These are phyloP conservation scores for Champsocephalus gunnari DNA, from an alignment of 2,797 vertebrate genomes.

Conservation along the genomic window DNA sequence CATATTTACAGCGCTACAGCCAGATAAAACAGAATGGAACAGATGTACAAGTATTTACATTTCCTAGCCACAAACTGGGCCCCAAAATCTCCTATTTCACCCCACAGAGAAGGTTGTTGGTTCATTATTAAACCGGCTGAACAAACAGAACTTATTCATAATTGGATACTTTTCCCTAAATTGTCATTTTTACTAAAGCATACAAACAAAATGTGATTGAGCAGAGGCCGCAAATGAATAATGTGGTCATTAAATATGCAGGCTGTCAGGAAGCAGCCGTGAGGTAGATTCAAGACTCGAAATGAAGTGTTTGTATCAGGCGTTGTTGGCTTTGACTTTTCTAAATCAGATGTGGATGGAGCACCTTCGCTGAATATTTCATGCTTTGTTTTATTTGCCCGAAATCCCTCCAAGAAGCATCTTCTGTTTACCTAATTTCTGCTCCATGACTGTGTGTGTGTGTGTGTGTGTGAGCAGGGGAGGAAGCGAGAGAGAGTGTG, in stretches of 20 bases:
- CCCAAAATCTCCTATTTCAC: not conserved
- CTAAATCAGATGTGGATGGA: slow-evolving; percentile 58
- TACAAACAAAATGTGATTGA: not conserved
- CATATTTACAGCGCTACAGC: slow-evolving; percentile 54
- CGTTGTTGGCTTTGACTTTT: slow-evolving; percentile 38
- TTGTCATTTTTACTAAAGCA: slow-evolving; percentile 7
- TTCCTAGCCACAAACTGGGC: not conserved
- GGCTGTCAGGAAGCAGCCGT: not conserved
- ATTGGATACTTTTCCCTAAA: not conserved
- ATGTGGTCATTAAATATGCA: slow-evolving; percentile 7
- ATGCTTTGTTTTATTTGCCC: slow-evolving; percentile 63
- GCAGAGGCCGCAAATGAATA: not conserved
- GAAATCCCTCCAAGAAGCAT: slow-evolving; percentile 37
- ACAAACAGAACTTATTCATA: not conserved
- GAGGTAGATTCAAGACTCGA: not conserved
- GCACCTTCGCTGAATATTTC: slow-evolving; percentile 69
- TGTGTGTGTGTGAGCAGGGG: slow-evolving; percentile 18
- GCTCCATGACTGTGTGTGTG: slow-evolving; percentile 14
- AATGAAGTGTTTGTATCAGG: slow-evolving; percentile 14
- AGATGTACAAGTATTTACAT: slow-evolving; percentile 46
- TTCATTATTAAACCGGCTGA: not conserved
- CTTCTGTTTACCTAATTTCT: slow-evolving; percentile 27
- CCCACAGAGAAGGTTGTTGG: not conserved
- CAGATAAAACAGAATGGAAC: slow-evolving; percentile 46
- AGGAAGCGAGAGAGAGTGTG: slow-evolving; percentile 15